Evolutionary conservation across 2,888 invertebrate species (phyloP).

Genomic region (Cyaniris semiargus): DNA sequence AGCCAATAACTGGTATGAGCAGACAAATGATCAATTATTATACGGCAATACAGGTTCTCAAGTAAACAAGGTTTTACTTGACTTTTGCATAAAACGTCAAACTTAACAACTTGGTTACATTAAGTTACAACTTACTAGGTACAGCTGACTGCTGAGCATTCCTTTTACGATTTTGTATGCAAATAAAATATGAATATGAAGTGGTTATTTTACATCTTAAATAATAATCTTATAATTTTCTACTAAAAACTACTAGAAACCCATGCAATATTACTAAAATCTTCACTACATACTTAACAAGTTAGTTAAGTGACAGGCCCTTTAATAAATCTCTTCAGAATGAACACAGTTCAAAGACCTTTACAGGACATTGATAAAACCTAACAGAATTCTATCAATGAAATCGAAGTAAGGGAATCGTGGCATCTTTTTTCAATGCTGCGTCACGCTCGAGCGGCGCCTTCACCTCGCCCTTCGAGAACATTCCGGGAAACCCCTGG

Average conservation of each 20-base stretch:
- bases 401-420: not conserved
- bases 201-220: no score
- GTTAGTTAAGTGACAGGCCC: no score
- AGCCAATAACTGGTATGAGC: conserved; percentile 10
- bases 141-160: not conserved
- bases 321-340: no score
- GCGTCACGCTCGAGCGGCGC: conserved; percentile 29
- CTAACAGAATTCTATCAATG: not conserved
- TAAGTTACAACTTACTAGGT: not conserved
- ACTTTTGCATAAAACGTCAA: not conserved
- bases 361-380: not conserved
- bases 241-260: no score
- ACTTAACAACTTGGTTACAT: not conserved
- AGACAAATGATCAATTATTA: conserved; percentile 13
- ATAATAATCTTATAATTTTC: no score
- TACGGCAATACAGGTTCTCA: conserved; percentile 18
- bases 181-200: no score
- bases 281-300: no score
- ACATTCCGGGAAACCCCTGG: conserved; percentile 27
- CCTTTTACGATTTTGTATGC: no score
- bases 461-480: conserved; percentile 24
- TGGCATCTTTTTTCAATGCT: not conserved
- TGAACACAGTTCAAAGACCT: not conserved
- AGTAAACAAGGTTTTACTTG: not conserved
- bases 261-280: no score